Percentiles rank a stretch among this genome's conserved stretches.
These are phyloP conservation scores for Ferrisia virgata DNA, from an alignment of 2,888 invertebrate genomes.

Conservation along the genomic window DNA sequence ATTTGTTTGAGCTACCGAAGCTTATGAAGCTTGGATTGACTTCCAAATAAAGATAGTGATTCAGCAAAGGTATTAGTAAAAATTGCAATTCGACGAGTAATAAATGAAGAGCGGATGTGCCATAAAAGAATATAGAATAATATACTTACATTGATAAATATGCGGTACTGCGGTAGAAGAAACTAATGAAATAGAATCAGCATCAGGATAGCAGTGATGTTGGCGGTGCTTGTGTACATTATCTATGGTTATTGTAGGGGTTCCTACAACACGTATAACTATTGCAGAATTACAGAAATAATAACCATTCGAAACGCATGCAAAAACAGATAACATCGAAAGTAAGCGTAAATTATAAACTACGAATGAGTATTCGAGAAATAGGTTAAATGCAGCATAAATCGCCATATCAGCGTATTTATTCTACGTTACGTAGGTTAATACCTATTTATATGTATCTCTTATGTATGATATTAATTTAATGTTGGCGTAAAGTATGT, in stretches of 20 bases:
- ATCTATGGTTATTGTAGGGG: constrained; percentile 58
- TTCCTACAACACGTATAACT: constrained; percentile 52
- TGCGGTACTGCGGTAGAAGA: constrained; percentile 66
- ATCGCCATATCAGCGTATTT: neutral
- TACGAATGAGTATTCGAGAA: neutral
- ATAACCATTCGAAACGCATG: constrained; percentile 17
- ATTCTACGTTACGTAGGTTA: neutral
- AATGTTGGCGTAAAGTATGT: neutral
- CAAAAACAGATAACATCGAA: constrained; percentile 1
- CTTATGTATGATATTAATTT: neutral
- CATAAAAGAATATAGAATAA: constrained; percentile 48
- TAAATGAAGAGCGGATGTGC: neutral
- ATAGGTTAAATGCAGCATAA: neutral
- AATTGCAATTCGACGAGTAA: neutral
- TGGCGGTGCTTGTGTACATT: constrained; percentile 46
- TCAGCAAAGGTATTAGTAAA: neutral
- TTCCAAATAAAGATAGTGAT: neutral
- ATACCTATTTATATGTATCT: too few species aligned
- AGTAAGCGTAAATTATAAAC: neutral
- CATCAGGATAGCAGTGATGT: constrained; percentile 60
- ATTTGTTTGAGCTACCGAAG: neutral
- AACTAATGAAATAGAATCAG: constrained; percentile 68
- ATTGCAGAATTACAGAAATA: constrained; percentile 14
- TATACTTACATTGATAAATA: constrained; percentile 69
- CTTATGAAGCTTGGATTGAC: neutral